Conservation (phyloP, 2,797 vertebrate species). For the Adrianichthys oophorus region DNA sequence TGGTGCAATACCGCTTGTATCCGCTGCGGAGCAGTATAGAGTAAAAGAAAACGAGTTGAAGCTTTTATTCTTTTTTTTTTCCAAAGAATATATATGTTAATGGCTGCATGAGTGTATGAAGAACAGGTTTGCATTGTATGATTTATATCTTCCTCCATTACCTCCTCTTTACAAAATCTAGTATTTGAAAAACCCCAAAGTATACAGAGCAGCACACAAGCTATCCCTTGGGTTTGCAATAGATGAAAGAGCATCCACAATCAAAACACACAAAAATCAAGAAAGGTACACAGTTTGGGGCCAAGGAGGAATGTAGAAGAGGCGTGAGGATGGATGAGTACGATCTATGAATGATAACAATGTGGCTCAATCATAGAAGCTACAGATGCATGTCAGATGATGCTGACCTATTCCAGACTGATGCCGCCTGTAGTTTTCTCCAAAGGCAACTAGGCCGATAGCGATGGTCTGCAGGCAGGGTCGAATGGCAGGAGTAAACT, state of each 20-base stretch:
- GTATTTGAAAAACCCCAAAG: conserved; percentile 50
- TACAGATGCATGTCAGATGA: conserved; percentile 26
- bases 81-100: conserved; percentile 39
- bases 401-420: conserved; percentile 87
- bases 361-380: conserved; percentile 34
- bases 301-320: conserved; percentile 42
- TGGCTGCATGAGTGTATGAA: conserved; percentile 1
- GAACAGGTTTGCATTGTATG: conserved; percentile 12
- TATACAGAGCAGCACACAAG: conserved; percentile 23
- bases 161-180: conserved; percentile 42
- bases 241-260: conserved; percentile 68
- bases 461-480: conserved; percentile 90
- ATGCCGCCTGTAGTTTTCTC: conserved; percentile 89
- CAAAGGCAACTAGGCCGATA: conserved; percentile 90
- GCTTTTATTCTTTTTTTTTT: conserved; percentile 21
- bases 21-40: conserved; percentile 80
- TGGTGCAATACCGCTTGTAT: conserved; percentile 75
- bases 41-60: conserved; percentile 63
- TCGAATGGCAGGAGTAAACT: conserved; percentile 90
- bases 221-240: conserved; percentile 37
- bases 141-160: conserved; percentile 17
- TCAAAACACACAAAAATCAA: conserved; percentile 62
- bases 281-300: conserved; percentile 56
- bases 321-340: conserved; percentile 30
- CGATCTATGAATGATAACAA: conserved; percentile 58